Percentiles rank a stretch among this genome's conserved stretches.
These are phyloP conservation scores for Scytalopus superciliaris DNA, from an alignment of 2,113 vertebrate genomes.

Conservation along the genomic window DNA sequence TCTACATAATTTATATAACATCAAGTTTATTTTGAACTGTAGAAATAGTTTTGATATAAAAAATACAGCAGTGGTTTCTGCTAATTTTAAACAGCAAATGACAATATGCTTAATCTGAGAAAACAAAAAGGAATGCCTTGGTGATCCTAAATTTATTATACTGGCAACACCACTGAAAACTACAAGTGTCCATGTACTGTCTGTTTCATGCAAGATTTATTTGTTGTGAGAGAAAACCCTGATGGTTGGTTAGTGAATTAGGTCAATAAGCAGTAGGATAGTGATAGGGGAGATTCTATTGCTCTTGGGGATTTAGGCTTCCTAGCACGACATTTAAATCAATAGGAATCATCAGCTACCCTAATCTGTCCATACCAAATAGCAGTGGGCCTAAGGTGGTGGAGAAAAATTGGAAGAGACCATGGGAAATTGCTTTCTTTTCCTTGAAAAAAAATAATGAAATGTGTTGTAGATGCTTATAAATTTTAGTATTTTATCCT, in stretches of 20 bases:
- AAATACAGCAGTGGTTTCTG: neutral
- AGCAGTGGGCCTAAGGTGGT: conserved; percentile 29
- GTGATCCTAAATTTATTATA: neutral
- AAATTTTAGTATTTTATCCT: neutral
- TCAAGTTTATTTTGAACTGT: neutral
- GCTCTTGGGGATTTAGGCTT: conserved; percentile 66
- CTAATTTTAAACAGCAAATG: neutral
- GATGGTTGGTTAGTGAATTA: conserved; percentile 71
- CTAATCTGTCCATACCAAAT: conserved; percentile 34
- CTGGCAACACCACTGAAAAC: conserved; percentile 1
- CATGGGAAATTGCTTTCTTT: neutral
- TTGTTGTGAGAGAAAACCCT: conserved; percentile 63
- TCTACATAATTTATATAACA: neutral
- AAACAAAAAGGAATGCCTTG: neutral
- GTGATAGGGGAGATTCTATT: conserved; percentile 67
- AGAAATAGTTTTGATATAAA: neutral
- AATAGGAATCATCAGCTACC: conserved; percentile 60
- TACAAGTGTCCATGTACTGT: neutral
- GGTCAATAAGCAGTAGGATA: conserved; percentile 69
- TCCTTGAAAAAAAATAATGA: neutral
- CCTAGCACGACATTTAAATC: conserved; percentile 63
- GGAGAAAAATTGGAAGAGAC: conserved; percentile 27
- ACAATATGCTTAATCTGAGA: neutral
- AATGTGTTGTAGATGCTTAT: neutral
- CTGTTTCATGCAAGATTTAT: conserved; percentile 70